phyloP scores from a whole-genome alignment of 2,113 vertebrate genomes.

The Brevimyrus niger region DNA sequence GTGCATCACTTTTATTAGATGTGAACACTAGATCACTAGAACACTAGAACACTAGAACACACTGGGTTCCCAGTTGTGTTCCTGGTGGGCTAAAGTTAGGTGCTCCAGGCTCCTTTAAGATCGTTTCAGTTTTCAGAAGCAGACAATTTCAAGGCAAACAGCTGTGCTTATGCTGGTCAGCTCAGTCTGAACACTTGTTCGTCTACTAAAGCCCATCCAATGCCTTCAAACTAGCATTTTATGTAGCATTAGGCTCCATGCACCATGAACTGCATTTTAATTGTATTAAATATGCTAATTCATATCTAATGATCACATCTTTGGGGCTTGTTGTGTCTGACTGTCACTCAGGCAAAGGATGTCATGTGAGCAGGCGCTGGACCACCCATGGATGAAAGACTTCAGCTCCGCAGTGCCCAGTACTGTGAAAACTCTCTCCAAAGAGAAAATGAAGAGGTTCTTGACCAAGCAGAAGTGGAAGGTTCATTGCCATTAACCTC shows the following conservation, averaged over 20 bases:
- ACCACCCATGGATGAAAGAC: constrained; percentile 70
- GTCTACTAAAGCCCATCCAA: not conserved
- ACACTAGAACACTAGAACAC: too few species aligned
- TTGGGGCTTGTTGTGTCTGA: not conserved
- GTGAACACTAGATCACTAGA: not conserved
- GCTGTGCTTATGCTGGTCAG: not conserved
- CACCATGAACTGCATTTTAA: too few species aligned
- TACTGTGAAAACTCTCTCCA: constrained; percentile 58
- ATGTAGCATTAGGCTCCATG: not conserved
- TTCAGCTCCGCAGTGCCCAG: constrained; percentile 45
- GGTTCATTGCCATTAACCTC: constrained; percentile 45
- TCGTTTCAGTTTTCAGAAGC: too few species aligned
- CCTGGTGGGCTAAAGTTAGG: too few species aligned
- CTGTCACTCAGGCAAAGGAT: constrained; percentile 53
- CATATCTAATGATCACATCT: not conserved
- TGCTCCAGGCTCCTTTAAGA: too few species aligned
- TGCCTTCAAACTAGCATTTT: not conserved
- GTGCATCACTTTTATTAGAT: not conserved
- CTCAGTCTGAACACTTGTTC: not conserved
- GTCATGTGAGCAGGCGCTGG: constrained; percentile 58
- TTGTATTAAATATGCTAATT: not conserved
- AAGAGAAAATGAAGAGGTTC: constrained; percentile 70
- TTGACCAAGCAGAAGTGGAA: constrained; percentile 72
- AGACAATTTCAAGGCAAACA: too few species aligned
- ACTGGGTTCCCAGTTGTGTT: too few species aligned